Base-by-base conservation (phyloP, 2,113 vertebrate species). In the Notiomystis cincta region DNA sequence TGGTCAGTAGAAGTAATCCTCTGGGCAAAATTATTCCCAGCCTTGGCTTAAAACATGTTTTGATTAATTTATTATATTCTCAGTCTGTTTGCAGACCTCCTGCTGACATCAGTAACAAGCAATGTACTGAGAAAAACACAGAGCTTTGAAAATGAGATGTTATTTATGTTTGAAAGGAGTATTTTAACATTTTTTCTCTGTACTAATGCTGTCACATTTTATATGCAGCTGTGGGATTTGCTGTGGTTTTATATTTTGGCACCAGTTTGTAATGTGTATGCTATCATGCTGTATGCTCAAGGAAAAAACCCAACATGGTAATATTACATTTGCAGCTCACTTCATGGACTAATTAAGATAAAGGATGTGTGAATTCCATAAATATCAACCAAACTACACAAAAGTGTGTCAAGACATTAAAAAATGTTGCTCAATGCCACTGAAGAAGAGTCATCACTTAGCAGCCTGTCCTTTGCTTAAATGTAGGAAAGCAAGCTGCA, bases 1-100 rank as follows among this genome's bases (percentile, higher is more conserved):
- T 70, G 82, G 90, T 94, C 94, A 96, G 79, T 60, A 83, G 92
- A 94, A 95, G 56, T 67, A 94, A 92, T 95, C 92, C 88, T 90
- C 56, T 80, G 90, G 82, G 92, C 60, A 91, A 94, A 91, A 91
- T 91, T 88, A 77, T 92, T 94, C 66, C 58, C 60, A 86, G 60
- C 22, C 40, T 86, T 33, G 78, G 13, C 23, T 78, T 96, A 67
- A 95, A 93, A 92, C 40, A 89, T 60, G 57, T 89, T 95, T 89
- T 78, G 64, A 94, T 86, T 89, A 20, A 88, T 96, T 94, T 95
- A 31, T 94, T 96, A n/a, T 92, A 56, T 82, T 92, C 79, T 71
- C 90, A 78, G 56, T 72, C 60, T 87, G 77, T 2, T 10, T 89
- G 44, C 60, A 90, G 82, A 71, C 67, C 76, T 83, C 71, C 82